Evolutionary conservation across 1,140 invertebrate genomes (phyloP).

Genomic region (Drosophila novamexicana): DNA sequence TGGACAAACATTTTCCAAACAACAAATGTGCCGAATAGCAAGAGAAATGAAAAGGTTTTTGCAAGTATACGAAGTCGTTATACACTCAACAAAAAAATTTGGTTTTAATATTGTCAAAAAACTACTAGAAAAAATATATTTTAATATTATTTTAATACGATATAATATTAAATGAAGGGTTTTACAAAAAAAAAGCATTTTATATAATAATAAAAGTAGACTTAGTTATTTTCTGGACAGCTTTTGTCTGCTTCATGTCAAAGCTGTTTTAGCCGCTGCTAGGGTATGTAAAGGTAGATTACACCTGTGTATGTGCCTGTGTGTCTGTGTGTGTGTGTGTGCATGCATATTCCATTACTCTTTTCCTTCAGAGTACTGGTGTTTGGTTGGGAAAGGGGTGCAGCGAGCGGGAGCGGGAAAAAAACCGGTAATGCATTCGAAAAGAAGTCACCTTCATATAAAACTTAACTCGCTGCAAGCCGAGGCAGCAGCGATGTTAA

Average conservation of each 20-base stretch:
- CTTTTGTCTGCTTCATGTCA: conserved; percentile 13
- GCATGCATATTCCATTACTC: conserved; percentile 22
- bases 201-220: too few relatives aligned
- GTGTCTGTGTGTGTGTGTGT: conserved; percentile 19
- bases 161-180: too few relatives aligned
- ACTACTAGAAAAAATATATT: neutral
- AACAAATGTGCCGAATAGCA: conserved; percentile 22
- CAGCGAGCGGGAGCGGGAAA: conserved; percentile 19
- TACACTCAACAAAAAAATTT: neutral
- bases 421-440: conserved; percentile 80
- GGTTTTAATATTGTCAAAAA: too few relatives aligned
- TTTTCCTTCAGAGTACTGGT: conserved; percentile 29
- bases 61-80: neutral
- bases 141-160: neutral
- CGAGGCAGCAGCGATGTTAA: conserved; percentile 10
- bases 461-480: conserved; percentile 45
- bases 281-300: conserved; percentile 61
- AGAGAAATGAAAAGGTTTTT: neutral
- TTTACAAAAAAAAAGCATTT: too few relatives aligned
- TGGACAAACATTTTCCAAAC: conserved; percentile 42
- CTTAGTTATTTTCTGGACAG: neutral
- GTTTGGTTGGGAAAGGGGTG: conserved; percentile 8
- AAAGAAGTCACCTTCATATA: conserved; percentile 78
- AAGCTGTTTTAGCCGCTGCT: conserved; percentile 25
- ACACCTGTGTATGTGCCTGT: conserved; percentile 43